Conservation (phyloP, 37 sponge, comb jelly and placozoan species). For the Lycopodina hypogea region DNA sequence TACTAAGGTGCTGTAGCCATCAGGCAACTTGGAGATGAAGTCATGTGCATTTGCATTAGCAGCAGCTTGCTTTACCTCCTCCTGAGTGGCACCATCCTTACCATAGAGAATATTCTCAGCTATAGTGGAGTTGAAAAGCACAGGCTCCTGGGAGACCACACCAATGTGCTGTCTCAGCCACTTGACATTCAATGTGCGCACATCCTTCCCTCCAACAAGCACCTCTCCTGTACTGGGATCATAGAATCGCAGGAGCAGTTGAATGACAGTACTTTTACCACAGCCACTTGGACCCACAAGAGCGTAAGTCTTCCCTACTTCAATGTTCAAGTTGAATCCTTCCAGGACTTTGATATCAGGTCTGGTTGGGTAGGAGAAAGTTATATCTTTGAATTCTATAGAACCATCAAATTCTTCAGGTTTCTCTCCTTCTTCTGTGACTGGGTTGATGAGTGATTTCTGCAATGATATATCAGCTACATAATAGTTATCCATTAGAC, state of each 20-base stretch:
- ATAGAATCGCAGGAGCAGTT: slow-evolving; percentile 83
- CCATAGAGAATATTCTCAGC: slow-evolving; percentile 86
- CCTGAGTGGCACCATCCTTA: slow-evolving; percentile 56
- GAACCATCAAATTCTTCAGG: slow-evolving; percentile 49
- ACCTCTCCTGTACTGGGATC: slow-evolving; percentile 51
- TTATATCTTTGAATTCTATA: slow-evolving; percentile 71
- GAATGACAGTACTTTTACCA: slow-evolving; percentile 86
- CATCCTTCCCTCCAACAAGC: slow-evolving; percentile 64
- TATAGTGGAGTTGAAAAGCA: slow-evolving; percentile 81
- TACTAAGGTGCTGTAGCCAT: slow-evolving; percentile 82
- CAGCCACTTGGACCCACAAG: slow-evolving; percentile 91
- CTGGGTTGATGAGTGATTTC: slow-evolving; percentile 30
- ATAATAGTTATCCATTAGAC: too few species aligned
- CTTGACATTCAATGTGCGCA: slow-evolving; percentile 61
- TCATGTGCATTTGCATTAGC: slow-evolving; percentile 77
- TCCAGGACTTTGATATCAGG: slow-evolving; percentile 61
- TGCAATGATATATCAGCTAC: slow-evolving; percentile 64
- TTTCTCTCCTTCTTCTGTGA: slow-evolving; percentile 17
- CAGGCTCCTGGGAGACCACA: slow-evolving; percentile 90
- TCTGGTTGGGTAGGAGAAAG: slow-evolving; percentile 83
- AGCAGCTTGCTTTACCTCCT: slow-evolving; percentile 75
- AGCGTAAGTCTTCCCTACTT: slow-evolving; percentile 75
- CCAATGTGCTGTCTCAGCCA: slow-evolving; percentile 87
- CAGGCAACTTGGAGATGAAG: slow-evolving; percentile 74
- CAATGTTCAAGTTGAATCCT: slow-evolving; percentile 24